These are phyloP conservation scores for Drosophila fungiperda DNA, from an alignment of 2,888 invertebrate species.

Conservation along the genomic window DNA sequence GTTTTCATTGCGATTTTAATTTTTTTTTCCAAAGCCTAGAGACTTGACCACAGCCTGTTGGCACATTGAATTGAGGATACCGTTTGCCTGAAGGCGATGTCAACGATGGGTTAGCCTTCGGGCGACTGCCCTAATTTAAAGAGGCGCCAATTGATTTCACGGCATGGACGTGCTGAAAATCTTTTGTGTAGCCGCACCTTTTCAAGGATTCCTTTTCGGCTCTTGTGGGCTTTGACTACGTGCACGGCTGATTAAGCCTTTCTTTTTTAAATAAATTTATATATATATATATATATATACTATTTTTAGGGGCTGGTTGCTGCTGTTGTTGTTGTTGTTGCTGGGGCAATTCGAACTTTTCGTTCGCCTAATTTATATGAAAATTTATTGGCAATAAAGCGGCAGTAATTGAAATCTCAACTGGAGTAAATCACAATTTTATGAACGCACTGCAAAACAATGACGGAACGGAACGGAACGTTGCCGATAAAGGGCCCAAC, in stretches of 20 bases:
- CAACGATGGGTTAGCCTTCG: slow-evolving; percentile 11
- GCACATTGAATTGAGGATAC: background rate
- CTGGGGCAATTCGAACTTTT: slow-evolving; percentile 40
- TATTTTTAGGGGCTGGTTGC: slow-evolving; percentile 7
- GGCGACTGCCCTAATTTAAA: slow-evolving; percentile 33
- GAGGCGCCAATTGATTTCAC: slow-evolving; percentile 64
- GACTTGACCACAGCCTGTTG: background rate
- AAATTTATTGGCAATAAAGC: slow-evolving; percentile 82
- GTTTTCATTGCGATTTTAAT: background rate
- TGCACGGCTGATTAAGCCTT: slow-evolving; percentile 33
- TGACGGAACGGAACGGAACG: slow-evolving; percentile 7
- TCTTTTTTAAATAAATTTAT: slow-evolving; percentile 3
- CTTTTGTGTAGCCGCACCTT: slow-evolving; percentile 26
- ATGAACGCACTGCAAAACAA: slow-evolving; percentile 58
- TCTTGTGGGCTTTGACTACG: slow-evolving; percentile 47
- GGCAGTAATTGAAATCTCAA: slow-evolving; percentile 81
- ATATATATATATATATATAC: background rate
- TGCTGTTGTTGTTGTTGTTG: slow-evolving; percentile 7
- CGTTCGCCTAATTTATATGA: slow-evolving; percentile 78
- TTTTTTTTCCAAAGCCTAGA: background rate
- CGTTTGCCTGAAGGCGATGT: background rate
- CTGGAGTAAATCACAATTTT: slow-evolving; percentile 82
- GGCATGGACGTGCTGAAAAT: slow-evolving; percentile 53
- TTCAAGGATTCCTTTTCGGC: slow-evolving; percentile 24
- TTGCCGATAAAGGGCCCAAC: slow-evolving; percentile 34